phyloP scores from a whole-genome alignment of 2,113 vertebrate species.

The Gallinago jamesoni region DNA sequence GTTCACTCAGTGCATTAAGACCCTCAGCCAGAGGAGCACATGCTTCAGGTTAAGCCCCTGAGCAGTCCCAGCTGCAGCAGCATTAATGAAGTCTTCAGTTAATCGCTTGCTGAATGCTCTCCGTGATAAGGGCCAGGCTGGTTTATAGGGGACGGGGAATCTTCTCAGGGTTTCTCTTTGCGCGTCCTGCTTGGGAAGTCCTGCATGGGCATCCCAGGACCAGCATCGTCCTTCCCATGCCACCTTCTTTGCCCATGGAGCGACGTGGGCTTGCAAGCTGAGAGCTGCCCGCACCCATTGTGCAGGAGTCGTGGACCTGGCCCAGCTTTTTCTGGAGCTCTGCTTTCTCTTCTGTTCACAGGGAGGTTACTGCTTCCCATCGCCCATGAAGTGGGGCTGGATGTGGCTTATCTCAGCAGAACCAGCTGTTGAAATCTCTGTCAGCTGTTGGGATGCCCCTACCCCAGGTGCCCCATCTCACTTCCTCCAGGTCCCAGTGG shows the following conservation, averaged over 20 bases:
- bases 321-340: background rate
- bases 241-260: background rate
- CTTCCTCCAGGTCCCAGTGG: background rate
- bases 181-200: background rate
- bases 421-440: background rate
- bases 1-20: conserved; percentile 50
- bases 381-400: background rate
- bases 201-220: fast-evolving
- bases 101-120: background rate
- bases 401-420: background rate
- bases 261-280: fast-evolving
- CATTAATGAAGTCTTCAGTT: conserved; percentile 52
- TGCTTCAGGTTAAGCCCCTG: conserved; percentile 63
- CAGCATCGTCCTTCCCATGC: background rate
- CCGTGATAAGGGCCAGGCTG: background rate
- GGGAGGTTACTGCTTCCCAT: background rate
- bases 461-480: background rate
- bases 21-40: conserved; percentile 44
- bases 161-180: background rate
- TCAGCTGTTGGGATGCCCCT: background rate
- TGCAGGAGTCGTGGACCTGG: background rate
- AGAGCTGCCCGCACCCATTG: background rate
- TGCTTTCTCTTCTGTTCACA: background rate
- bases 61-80: conserved; percentile 56
- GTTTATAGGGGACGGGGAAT: background rate